Conservation (phyloP, 2,888 invertebrate genomes). For the Stratiomys singularior region DNA sequence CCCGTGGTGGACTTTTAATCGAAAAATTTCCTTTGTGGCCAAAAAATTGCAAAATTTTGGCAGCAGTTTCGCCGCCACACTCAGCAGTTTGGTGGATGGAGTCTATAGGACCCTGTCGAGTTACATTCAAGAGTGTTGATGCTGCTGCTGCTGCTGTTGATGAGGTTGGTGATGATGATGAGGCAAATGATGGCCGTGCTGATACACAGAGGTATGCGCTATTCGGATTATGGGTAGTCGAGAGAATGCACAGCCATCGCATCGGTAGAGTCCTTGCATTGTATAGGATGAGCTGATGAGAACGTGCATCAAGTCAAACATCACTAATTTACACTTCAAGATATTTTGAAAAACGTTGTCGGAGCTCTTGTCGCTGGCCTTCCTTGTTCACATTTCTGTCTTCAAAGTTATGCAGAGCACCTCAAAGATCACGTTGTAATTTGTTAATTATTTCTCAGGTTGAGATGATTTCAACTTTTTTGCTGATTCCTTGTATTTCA, state of each 20-base stretch:
- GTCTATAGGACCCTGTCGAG: not conserved
- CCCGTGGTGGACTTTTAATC: constrained; percentile 35
- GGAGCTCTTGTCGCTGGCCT: not conserved
- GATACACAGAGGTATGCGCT: constrained; percentile 37
- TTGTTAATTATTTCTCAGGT: constrained; percentile 27
- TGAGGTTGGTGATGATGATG: not conserved
- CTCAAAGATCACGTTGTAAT: not conserved
- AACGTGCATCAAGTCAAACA: constrained; percentile 28
- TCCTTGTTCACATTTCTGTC: constrained; percentile 21
- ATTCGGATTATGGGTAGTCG: constrained; percentile 11
- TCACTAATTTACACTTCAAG: constrained; percentile 36
- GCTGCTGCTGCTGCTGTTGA: not conserved
- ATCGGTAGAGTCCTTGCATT: constrained; percentile 12
- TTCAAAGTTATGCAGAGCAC: not conserved
- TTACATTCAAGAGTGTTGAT: constrained; percentile 4
- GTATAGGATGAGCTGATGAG: constrained; percentile 37
- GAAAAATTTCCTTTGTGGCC: constrained; percentile 39
- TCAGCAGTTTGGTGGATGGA: not conserved
- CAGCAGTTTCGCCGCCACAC: constrained; percentile 18
- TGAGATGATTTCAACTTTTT: not conserved
- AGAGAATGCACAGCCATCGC: constrained; percentile 21
- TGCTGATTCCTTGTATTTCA: no score
- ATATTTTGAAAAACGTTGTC: constrained; percentile 27
- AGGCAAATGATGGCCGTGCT: not conserved
- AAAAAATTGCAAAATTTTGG: constrained; percentile 37